These are phyloP conservation scores for Theonella swinhoei DNA, from an alignment of 37 sponge, comb jelly and placozoan genomes.

Conservation along the genomic window DNA sequence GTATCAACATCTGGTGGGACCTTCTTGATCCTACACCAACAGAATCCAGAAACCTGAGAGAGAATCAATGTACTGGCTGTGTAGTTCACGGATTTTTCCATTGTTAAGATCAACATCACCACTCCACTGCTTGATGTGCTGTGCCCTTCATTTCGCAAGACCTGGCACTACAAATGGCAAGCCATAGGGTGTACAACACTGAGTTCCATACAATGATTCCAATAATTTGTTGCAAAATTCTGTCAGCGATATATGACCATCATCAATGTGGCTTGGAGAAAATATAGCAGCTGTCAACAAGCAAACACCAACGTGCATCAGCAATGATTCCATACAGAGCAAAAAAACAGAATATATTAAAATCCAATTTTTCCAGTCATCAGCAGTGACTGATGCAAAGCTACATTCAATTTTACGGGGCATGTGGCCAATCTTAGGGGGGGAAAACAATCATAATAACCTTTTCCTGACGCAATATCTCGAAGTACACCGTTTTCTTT, in stretches of 20 bases:
- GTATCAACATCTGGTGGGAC: too few species aligned
- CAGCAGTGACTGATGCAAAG: conserved; percentile 41
- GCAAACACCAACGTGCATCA: conserved; percentile 16
- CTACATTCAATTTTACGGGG: conserved; percentile 26
- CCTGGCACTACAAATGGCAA: conserved; percentile 43
- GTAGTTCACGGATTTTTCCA: too few species aligned
- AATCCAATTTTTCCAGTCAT: conserved; percentile 42
- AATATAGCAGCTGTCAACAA: conserved; percentile 33
- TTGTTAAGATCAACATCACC: too few species aligned
- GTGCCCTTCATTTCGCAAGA: too few species aligned
- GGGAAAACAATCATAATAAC: conserved; percentile 6
- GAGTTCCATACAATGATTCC: conserved; percentile 7
- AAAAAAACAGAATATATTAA: too few species aligned
- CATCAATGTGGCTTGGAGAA: not conserved
- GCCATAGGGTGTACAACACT: conserved; percentile 8
- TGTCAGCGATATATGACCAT: conserved; percentile 12
- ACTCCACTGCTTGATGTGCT: too few species aligned
- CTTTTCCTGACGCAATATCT: conserved; percentile 5
- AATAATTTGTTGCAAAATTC: conserved; percentile 22
- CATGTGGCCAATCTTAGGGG: conserved; percentile 19
- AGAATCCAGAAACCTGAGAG: too few species aligned
- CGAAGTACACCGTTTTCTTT: conserved; percentile 15
- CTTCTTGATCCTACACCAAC: too few species aligned
- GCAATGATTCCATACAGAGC: conserved; percentile 24
- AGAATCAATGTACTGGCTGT: too few species aligned